Conservation (phyloP, 2,113 vertebrate species). For the Gavialis gangeticus region DNA sequence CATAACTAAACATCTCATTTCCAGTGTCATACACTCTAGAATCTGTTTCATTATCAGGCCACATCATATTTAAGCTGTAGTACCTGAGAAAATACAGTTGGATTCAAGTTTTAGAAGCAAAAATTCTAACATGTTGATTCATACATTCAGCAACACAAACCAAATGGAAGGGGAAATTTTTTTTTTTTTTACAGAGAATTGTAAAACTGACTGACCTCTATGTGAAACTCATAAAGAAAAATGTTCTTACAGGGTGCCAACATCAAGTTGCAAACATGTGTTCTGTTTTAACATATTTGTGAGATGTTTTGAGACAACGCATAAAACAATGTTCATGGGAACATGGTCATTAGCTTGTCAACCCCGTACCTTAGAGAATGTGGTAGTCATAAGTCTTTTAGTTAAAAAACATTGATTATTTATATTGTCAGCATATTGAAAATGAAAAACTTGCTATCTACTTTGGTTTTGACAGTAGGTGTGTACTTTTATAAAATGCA, state of each 20-base stretch:
- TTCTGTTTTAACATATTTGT: not conserved
- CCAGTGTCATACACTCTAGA: not conserved
- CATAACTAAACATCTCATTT: not conserved
- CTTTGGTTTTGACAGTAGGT: not conserved
- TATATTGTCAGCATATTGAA: not conserved
- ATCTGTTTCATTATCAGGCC: not conserved
- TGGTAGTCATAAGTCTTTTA: not conserved
- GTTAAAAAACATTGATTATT: not conserved
- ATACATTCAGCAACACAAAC: not conserved
- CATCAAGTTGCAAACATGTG: not conserved
- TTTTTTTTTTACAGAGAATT: not conserved
- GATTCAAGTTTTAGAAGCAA: not conserved
- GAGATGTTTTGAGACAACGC: not conserved
- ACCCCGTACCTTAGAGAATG: not conserved
- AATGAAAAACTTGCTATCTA: not conserved
- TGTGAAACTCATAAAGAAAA: not conserved
- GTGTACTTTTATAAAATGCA: not conserved
- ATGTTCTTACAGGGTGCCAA: not conserved
- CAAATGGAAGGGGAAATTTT: not conserved
- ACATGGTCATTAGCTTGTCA: not conserved
- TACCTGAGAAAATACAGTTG: not conserved
- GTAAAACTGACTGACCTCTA: not conserved
- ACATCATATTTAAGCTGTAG: not conserved
- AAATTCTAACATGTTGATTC: not conserved
- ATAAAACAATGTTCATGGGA: not conserved